Evolutionary conservation across 2,797 vertebrate genomes (phyloP).

Genomic region (Acanthurus tractus): DNA sequence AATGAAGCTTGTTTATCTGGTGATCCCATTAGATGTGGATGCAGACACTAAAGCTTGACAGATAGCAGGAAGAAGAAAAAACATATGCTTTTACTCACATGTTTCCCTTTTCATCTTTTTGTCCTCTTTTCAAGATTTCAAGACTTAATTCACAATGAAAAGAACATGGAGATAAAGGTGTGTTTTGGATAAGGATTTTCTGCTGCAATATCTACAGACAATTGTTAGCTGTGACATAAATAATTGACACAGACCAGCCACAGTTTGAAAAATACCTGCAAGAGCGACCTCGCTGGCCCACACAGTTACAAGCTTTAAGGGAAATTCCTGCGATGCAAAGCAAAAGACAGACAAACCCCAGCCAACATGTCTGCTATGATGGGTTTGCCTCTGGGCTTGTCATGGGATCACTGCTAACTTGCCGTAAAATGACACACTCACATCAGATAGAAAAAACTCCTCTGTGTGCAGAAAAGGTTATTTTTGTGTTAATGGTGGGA

Average conservation of each 20-base stretch:
- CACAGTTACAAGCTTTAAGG: not conserved
- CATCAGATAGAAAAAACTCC: not conserved
- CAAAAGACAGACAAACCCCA: not conserved
- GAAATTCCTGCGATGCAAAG: not conserved
- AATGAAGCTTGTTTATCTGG: conserved; percentile 1
- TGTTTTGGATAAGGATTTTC: not conserved
- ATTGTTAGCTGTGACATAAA: not conserved
- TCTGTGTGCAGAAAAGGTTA: not conserved
- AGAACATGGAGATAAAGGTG: not conserved
- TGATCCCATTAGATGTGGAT: conserved; percentile 20
- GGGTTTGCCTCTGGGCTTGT: not conserved
- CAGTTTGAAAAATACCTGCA: not conserved
- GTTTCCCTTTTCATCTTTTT: not conserved
- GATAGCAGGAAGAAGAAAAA: not conserved
- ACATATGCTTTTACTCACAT: conserved; percentile 6
- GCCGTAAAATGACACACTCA: not conserved
- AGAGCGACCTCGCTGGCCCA: not conserved
- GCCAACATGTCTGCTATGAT: not conserved
- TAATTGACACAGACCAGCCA: not conserved
- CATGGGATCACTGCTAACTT: conserved; percentile 18
- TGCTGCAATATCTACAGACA: not conserved
- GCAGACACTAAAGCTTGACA: not conserved
- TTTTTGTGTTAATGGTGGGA: not conserved
- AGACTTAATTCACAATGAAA: not conserved
- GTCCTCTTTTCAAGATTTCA: not conserved